These are phyloP conservation scores for Tadarida brasiliensis DNA, from an alignment of 2,797 vertebrate species.

Conservation along the genomic window DNA sequence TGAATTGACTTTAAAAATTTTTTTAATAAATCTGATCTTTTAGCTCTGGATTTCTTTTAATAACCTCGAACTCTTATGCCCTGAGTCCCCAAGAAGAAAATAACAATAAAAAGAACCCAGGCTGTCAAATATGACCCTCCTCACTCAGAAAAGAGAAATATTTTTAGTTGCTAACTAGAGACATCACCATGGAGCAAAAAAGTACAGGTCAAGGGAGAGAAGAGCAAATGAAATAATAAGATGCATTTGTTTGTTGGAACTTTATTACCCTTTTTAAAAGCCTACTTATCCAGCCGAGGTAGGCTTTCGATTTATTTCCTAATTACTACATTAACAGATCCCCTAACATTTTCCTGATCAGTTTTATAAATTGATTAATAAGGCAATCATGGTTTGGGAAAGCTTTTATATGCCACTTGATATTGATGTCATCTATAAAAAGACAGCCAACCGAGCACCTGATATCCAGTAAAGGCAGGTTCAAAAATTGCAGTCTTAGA, in stretches of 20 bases:
- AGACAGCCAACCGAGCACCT: conserved; percentile 64
- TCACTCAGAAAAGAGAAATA: conserved; percentile 47
- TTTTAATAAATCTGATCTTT: background rate
- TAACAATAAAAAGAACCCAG: conserved; percentile 35
- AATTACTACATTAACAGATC: conserved; percentile 48
- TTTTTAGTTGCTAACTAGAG: conserved; percentile 35
- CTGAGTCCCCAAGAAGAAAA: conserved; percentile 58
- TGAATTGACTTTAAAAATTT: conserved; percentile 37
- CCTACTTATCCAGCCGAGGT: conserved; percentile 53
- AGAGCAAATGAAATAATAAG: conserved; percentile 67
- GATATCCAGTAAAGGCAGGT: conserved; percentile 59
- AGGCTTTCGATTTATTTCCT: conserved; percentile 70
- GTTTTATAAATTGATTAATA: conserved; percentile 78
- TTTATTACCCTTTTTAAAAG: conserved; percentile 50
- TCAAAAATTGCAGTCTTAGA: conserved; percentile 77
- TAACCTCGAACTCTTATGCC: conserved; percentile 50
- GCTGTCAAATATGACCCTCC: conserved; percentile 51
- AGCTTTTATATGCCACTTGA: conserved; percentile 72
- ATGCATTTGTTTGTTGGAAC: conserved; percentile 56
- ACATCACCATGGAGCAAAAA: conserved; percentile 32
- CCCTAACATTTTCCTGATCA: conserved; percentile 60
- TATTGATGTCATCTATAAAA: conserved; percentile 79
- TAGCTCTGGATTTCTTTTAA: conserved; percentile 72
- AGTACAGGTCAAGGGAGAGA: conserved; percentile 59
- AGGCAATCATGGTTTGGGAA: conserved; percentile 66